These are phyloP conservation scores for Erinaceus europaeus DNA, from an alignment of 2,113 vertebrate genomes.

Conservation along the genomic window DNA sequence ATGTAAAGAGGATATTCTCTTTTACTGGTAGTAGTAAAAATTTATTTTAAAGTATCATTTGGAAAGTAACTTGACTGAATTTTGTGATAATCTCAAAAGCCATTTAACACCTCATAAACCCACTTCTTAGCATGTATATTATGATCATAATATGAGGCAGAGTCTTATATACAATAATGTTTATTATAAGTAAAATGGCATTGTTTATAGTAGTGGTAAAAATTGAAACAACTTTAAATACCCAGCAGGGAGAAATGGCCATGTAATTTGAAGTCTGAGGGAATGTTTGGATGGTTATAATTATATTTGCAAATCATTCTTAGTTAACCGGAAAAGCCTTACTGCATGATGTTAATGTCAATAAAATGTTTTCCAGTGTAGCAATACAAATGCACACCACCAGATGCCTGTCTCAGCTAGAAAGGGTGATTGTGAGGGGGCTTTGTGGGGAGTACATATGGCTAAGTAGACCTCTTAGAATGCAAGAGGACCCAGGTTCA, in stretches of 20 bases:
- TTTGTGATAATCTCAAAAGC: conserved; percentile 4
- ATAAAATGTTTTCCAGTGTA: not conserved
- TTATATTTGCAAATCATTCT: not conserved
- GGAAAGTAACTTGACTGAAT: not conserved
- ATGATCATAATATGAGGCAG: not conserved
- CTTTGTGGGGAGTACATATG: too few species aligned
- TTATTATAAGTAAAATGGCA: not conserved
- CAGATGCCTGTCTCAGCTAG: not conserved
- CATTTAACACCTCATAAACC: not conserved
- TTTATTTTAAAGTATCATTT: conserved; percentile 19
- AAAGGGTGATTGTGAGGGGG: not conserved
- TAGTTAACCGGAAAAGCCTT: not conserved
- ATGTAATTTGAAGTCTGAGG: not conserved
- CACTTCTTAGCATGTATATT: not conserved
- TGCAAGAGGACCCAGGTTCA: too few species aligned
- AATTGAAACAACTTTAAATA: not conserved
- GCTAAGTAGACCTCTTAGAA: too few species aligned
- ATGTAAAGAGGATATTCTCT: not conserved
- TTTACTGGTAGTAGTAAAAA: not conserved
- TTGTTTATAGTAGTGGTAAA: not conserved
- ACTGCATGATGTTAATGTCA: not conserved
- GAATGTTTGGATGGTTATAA: conserved; percentile 1
- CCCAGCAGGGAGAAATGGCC: not conserved
- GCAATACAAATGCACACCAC: not conserved
- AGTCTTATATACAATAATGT: not conserved